A percentile compares a stretch with the other conserved stretches of the same genome.
phyloP scores from a whole-genome alignment of 2,113 vertebrate species.

The Nothobranchius furzeri region DNA sequence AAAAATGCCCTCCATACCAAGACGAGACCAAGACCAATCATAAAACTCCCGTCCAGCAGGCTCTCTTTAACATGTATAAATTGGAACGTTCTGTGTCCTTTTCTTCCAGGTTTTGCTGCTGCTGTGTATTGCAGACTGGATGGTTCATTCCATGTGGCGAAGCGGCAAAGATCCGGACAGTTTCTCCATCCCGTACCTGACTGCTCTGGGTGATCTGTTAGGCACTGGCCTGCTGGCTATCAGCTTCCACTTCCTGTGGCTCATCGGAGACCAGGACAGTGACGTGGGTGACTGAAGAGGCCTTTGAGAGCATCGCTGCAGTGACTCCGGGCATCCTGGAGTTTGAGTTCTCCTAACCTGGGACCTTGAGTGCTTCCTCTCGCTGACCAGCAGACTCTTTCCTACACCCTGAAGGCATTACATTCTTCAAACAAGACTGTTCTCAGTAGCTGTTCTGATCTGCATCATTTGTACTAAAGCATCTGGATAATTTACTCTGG shows the following conservation, averaged over 20 bases:
- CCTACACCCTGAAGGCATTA: conserved; percentile 2
- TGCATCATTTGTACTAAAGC: conserved; percentile 49
- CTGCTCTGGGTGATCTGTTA: conserved; percentile 91
- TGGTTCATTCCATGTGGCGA: conserved; percentile 96
- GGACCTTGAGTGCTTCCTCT: conserved; percentile 17
- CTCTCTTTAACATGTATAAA: too few relatives aligned
- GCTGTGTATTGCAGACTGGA: conserved; percentile 94
- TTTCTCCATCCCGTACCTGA: conserved; percentile 97
- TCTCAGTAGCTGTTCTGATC: conserved; percentile 26
- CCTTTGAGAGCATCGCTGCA: neutral
- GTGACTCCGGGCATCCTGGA: too few relatives aligned
- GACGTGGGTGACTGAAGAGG: conserved; percentile 89
- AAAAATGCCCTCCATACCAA: too few relatives aligned
- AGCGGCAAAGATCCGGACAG: conserved; percentile 96
- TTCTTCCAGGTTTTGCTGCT: conserved; percentile 87
- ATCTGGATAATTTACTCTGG: conserved; percentile 17
- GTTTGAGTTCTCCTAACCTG: neutral
- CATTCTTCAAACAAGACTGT: conserved; percentile 2
- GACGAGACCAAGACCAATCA: too few relatives aligned
- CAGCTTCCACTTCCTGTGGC: conserved; percentile 95
- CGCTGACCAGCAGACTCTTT: conserved; percentile 24
- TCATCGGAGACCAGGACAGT: conserved; percentile 94
- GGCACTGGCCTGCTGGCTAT: conserved; percentile 92
- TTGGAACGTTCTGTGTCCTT: neutral
- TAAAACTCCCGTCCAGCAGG: too few relatives aligned